These are phyloP conservation scores for Echiichthys vipera DNA, from an alignment of 2,797 vertebrate species.

Conservation along the genomic window DNA sequence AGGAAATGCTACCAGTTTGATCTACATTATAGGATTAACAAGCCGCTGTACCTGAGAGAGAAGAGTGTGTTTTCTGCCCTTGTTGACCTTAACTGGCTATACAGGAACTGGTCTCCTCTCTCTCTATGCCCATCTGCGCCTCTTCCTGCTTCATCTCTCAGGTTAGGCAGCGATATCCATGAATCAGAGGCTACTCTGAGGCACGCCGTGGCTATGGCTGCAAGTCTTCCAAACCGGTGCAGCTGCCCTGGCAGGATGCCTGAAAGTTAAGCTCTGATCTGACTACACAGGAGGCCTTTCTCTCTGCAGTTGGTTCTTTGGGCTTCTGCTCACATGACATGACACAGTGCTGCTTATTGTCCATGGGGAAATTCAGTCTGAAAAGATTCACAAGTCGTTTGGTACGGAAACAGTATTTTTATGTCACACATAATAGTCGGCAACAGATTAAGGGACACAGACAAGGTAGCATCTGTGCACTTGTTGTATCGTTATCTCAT, in stretches of 20 bases:
- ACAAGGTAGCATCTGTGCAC: background rate
- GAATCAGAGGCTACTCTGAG: constrained; percentile 65
- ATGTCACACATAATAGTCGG: constrained; percentile 3
- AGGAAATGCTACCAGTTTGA: background rate
- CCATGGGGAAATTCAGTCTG: constrained; percentile 27
- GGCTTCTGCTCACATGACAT: constrained; percentile 55
- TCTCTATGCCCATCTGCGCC: constrained; percentile 49
- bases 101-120: constrained; percentile 17
- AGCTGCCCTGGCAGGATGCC: constrained; percentile 79
- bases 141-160: constrained; percentile 52
- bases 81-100: constrained; percentile 4
- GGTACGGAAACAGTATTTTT: constrained; percentile 8
- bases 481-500: background rate
- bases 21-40: background rate
- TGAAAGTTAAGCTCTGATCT: constrained; percentile 68
- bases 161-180: constrained; percentile 45
- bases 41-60: background rate
- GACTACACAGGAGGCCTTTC: constrained; percentile 67
- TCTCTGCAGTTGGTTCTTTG: constrained; percentile 54
- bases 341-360: constrained; percentile 56
- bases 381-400: constrained; percentile 40
- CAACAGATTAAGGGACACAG: constrained; percentile 5
- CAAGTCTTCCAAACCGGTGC: constrained; percentile 70
- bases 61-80: constrained; percentile 9
- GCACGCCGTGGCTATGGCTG: constrained; percentile 45